Evolutionary conservation across 2,113 vertebrate species (phyloP), one percentile per base, ranked within the genome.

Genomic region (Pyxicephalus adspersus): DNA sequence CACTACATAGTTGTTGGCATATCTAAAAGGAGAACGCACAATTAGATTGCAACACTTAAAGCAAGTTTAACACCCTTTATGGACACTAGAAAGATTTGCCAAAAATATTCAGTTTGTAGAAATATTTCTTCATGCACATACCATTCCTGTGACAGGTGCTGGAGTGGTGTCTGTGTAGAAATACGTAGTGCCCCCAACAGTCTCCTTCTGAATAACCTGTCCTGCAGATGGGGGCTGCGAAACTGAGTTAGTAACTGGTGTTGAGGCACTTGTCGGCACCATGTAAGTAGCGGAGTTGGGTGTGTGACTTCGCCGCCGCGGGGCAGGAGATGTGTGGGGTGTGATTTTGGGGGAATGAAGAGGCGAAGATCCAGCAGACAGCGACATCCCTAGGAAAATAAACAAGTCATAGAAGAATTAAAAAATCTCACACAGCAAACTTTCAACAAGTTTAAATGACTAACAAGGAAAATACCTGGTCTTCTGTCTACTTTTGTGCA

Each of bases 341-440:
- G 98, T 99, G 85, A 99, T 99, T 95, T 99, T 99, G 81, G 98
- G 98, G 20, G 98, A 99, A 87, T 99, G 98, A 79, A 99, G 96
- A 85, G 97, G 98, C 81, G 98, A 99, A 18, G 98, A 99, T 79
- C 98, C 98, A 67, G 98, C 98, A 85, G 98, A 99, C 76, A 99
- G 87, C 18, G 98, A 99, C 97, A 99, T 97, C 85, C 98, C 98
- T 98, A 81, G 87, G 86, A 90, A 3, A 79, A n/a, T 50, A 6
- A 54, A 11, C 0, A 0, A 76, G 67, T 11, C 31, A 0, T 45
- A n/a, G 64, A 74, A 80, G 26, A 29, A 74, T 83, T 54, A 45
- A 19, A 54, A 74, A 16, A 63, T 1, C 7, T 26, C 18, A 20
- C 60, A 55, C 5, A 11, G 9, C 22, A 19, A 45, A 20, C 18